Evolutionary conservation across 2,113 vertebrate species (phyloP).

Genomic region (Tachysurus fulvidraco): DNA sequence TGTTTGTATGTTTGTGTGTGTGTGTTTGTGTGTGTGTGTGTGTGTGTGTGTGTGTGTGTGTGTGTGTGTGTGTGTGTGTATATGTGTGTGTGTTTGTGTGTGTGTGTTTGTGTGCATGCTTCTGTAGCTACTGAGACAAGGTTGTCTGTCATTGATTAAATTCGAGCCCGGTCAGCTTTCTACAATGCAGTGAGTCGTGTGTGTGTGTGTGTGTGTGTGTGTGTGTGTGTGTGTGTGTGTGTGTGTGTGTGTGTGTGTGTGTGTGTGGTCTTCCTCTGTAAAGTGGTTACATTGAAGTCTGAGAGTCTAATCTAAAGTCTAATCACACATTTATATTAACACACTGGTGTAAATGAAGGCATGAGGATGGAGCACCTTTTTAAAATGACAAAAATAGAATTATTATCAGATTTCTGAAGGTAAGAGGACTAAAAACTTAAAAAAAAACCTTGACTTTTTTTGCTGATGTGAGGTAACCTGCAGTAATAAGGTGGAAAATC

Average conservation of each 20-base stretch:
- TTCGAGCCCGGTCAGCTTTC: slow-evolving; percentile 19
- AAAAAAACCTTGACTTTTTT: no score
- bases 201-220: slow-evolving; percentile 24
- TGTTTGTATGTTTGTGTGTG: neutral
- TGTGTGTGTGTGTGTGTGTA: neutral
- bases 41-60: slow-evolving; percentile 3
- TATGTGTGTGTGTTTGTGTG: neutral
- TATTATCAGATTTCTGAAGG: neutral
- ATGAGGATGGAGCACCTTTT: neutral
- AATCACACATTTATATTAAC: neutral
- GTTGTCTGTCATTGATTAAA: slow-evolving; percentile 45
- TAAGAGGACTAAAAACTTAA: neutral
- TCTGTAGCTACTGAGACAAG: neutral
- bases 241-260: neutral
- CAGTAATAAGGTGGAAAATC: neutral
- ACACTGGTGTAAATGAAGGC: neutral
- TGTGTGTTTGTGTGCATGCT: neutral
- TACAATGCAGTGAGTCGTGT: slow-evolving; percentile 29
- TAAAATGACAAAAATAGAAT: neutral
- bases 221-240: slow-evolving; percentile 1
- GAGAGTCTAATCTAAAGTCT: neutral
- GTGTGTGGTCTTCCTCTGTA: neutral
- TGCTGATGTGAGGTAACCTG: neutral
- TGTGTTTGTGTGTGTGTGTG: neutral
- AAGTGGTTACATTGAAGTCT: neutral